Evolutionary conservation across 2,113 vertebrate genomes (phyloP), one percentile per base, ranked within the genome.

Genomic region (Pachyramphus minor): DNA sequence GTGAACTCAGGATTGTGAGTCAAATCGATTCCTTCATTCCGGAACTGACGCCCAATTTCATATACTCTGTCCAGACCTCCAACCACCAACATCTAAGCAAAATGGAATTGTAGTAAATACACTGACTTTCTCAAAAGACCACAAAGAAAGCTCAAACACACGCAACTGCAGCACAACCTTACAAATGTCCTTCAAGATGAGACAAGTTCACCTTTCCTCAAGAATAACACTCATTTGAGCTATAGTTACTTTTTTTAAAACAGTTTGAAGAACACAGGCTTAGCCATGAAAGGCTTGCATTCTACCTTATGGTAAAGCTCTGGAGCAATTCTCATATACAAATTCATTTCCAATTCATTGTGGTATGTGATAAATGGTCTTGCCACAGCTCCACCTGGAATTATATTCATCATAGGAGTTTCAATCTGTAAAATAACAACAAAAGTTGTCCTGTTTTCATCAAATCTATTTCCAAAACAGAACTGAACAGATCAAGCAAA

Each of bases 1-100:
- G 99, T 99, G 96, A 99, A 99, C 96, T 99, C 99, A 24, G 99
- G 99, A 94, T 99, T 99, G 93, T 99, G 99, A 67, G 99, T 99
- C 71, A 99, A 97, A 97, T 99, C 99, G 11, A 99, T 99, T 84
- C 99, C 99, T 97, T 99, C 99, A 24, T 99, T 99, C 91, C 99
- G 98, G 97, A 99, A 99, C 97, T 99, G 99, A 76, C 99, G 99
- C 7, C 99, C 99, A 31, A 99, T 97, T 97, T 99, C 99, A 94
- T 99, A 99, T 11, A 99, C 99, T 74, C 99, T 97, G 97, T 99
- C 99, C 11, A 99, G 92, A 66, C 99, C 99, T 75, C 99, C 99
- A 39, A 99, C 99, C 87, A 99, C 99, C 83, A 99, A 96, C 98
- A 99, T 99, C 99, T 99, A 85, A 62, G 91, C 45, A 95, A 69